Percentiles rank a stretch among this genome's conserved stretches.
These are phyloP conservation scores for Sapajus apella DNA, from an alignment of 2,113 vertebrate species.

Conservation along the genomic window DNA sequence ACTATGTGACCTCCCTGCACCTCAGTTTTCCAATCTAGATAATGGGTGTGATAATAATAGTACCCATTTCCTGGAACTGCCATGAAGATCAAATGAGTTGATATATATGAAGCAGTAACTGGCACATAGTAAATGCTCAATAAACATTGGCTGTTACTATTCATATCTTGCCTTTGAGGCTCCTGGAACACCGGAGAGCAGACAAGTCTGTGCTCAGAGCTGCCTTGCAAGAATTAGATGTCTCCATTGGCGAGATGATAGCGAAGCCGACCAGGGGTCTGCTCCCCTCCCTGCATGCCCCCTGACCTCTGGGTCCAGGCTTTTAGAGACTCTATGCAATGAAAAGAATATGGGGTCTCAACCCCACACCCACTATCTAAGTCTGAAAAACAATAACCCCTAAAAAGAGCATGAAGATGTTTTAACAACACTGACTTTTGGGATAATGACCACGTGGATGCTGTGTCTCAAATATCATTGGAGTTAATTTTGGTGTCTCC, in stretches of 20 bases:
- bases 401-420: background rate
- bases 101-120: background rate
- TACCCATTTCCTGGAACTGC: too few species aligned
- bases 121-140: background rate
- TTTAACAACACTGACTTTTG: background rate
- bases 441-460: background rate
- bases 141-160: background rate
- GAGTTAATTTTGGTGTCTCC: conserved; percentile 38
- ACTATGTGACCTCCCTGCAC: background rate
- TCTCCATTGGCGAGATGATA: rapidly evolving
- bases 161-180: background rate
- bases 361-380: background rate
- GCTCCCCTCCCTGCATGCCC: background rate
- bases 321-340: background rate
- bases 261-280: background rate
- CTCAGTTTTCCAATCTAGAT: background rate
- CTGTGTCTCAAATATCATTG: background rate
- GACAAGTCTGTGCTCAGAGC: background rate
- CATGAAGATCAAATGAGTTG: background rate
- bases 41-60: background rate
- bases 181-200: background rate
- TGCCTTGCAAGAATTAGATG: background rate
- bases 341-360: background rate
- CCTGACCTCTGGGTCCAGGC: background rate
- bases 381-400: background rate